Conservation (phyloP, 2,888 invertebrate genomes). For the Temnothorax rugatulus region DNA sequence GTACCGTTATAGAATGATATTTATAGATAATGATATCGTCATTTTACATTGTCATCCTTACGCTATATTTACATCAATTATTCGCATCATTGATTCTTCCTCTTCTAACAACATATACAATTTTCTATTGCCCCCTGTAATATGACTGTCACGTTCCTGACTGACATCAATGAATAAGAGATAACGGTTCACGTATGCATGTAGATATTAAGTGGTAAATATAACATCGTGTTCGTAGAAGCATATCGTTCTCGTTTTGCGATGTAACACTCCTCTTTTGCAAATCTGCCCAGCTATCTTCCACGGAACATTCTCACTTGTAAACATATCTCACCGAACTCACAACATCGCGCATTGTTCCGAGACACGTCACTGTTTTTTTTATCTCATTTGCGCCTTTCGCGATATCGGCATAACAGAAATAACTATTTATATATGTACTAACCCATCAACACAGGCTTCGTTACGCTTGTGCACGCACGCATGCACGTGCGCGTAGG, state of each 20-base stretch:
- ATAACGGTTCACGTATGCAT: background rate
- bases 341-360: background rate
- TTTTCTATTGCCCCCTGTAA: slow-evolving; percentile 13
- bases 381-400: background rate
- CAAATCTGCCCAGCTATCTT: background rate
- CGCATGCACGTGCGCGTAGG: no score
- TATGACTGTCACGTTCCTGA: background rate
- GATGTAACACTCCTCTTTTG: background rate
- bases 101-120: slow-evolving; percentile 4
- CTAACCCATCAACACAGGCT: background rate
- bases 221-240: background rate
- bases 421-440: background rate
- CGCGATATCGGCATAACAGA: background rate
- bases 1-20: background rate
- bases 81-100: background rate
- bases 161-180: slow-evolving; percentile 16
- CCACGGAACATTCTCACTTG: background rate
- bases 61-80: background rate
- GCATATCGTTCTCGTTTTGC: slow-evolving; percentile 11
- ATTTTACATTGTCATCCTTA: background rate
- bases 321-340: background rate
- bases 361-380: background rate
- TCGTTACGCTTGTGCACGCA: background rate
- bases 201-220: slow-evolving; percentile 5
- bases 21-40: background rate